A percentile compares a stretch with the other conserved stretches of the same genome.
phyloP scores from a whole-genome alignment of 2,113 vertebrate species.

The Phasianus colchicus region DNA sequence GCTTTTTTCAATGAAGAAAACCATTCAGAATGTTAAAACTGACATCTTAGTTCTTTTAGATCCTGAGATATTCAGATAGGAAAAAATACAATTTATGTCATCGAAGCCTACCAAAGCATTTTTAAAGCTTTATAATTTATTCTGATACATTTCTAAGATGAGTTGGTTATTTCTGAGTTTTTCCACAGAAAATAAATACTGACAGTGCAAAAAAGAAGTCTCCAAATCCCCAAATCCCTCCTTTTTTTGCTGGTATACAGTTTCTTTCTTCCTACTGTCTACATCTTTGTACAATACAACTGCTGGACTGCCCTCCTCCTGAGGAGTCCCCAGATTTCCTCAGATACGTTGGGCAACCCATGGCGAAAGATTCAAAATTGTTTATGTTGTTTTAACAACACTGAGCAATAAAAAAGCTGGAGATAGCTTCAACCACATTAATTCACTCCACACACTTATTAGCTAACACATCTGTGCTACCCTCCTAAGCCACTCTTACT shows the following conservation, averaged over 20 bases:
- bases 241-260: not conserved
- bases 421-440: not conserved
- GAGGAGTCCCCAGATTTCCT: not conserved
- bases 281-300: not conserved
- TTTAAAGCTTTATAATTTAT: not conserved
- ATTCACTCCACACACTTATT: not conserved
- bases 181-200: not conserved
- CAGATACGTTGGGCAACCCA: not conserved
- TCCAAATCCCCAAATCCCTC: not conserved
- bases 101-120: not conserved
- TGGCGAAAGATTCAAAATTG: not conserved
- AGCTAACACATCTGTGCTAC: not conserved
- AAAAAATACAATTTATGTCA: not conserved
- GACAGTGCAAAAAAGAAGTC: not conserved
- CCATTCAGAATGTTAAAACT: not conserved
- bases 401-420: not conserved
- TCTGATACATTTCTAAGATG: not conserved
- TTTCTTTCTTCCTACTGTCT: not conserved
- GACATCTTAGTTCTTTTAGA: not conserved
- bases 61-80: not conserved
- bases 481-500: not conserved
- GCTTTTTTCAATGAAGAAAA: not conserved
- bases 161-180: not conserved
- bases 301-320: not conserved
- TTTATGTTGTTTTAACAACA: not conserved